phyloP scores from a whole-genome alignment of 2,113 vertebrate genomes.

The Rhinichthys klamathensis region DNA sequence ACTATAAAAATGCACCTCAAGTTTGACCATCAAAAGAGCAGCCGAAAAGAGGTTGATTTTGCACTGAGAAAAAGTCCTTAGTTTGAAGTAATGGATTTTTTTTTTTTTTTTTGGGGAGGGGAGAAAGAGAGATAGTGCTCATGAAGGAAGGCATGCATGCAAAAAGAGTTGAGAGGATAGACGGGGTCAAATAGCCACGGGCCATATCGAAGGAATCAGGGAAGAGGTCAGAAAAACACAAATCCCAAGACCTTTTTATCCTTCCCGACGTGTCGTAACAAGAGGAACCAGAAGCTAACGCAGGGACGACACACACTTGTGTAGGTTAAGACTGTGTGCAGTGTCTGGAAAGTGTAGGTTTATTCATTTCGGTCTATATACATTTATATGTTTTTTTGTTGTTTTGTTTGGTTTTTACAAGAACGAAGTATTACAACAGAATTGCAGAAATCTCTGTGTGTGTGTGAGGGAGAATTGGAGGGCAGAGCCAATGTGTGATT shows the following conservation, averaged over 20 bases:
- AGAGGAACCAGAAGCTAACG: constrained; percentile 56
- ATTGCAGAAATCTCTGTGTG: not conserved
- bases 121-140: not conserved
- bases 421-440: not conserved
- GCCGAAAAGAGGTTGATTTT: constrained; percentile 8
- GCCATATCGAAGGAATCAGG: constrained; percentile 71
- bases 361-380: not conserved
- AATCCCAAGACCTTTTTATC: constrained; percentile 68
- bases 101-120: not conserved
- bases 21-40: constrained; percentile 60
- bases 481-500: constrained; percentile 3
- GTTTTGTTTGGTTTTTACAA: not conserved
- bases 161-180: constrained; percentile 59
- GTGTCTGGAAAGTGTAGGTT: not conserved
- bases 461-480: constrained; percentile 12
- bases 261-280: constrained; percentile 48
- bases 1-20: constrained; percentile 61
- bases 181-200: constrained; percentile 78
- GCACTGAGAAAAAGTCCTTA: constrained; percentile 13
- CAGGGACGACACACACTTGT: constrained; percentile 35
- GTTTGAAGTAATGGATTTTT: constrained; percentile 13
- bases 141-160: constrained; percentile 32
- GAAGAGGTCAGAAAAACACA: constrained; percentile 77
- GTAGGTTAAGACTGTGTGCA: constrained; percentile 9
- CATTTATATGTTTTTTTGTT: not conserved